Evolutionary conservation across 2,888 invertebrate genomes (phyloP), one percentile per base, ranked within the genome.

Genomic region (Caenorhabditis drosophilae): DNA sequence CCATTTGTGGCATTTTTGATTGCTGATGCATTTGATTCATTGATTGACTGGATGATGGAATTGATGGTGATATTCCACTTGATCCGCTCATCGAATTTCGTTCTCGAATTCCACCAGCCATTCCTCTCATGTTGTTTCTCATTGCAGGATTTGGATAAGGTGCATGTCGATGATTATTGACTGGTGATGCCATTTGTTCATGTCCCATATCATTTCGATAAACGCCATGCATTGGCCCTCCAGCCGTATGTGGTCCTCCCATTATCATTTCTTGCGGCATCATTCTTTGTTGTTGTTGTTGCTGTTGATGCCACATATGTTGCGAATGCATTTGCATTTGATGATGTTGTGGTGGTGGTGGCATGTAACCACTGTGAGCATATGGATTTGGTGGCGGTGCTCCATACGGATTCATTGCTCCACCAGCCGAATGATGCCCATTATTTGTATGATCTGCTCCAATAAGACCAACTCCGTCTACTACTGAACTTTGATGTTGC

Each of bases 251-350:
- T 7, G 55, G 58, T 38, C 51, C 55, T 6, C 42, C 40, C 62
- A 69, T 69, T 68, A 72, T 68, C 71, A 71, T 71, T 2, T 50
- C 59, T 0, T 52, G 55, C 20, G 48, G 35, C 60, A 56, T 60
- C 66, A 66, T 66, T 38, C 59, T 12, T 34, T 59, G 66, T 40
- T 35, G 55, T 22, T 31, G 42, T 25, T 63, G 63, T 23, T 63
- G 62, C n/a, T 60, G 62, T 34, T 60, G 66, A 2, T 26, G 27
- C 26, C 15, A 15, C 15, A 15, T 22, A 27, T 45, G 45, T 22
- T 3, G 6, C 11, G 23, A 41, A 2, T 16, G 9, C 20, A 20
- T 58, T 53, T 53, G 53, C n/a, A 50, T 54, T 36, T 53, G 53
- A 18, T 64, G 58, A 23, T 47, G 59, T 15, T 55, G 66, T 31